Percentiles rank a stretch among this genome's conserved stretches.
These are phyloP conservation scores for Siphamia tubifer DNA, from an alignment of 2,113 vertebrate genomes.

Conservation along the genomic window DNA sequence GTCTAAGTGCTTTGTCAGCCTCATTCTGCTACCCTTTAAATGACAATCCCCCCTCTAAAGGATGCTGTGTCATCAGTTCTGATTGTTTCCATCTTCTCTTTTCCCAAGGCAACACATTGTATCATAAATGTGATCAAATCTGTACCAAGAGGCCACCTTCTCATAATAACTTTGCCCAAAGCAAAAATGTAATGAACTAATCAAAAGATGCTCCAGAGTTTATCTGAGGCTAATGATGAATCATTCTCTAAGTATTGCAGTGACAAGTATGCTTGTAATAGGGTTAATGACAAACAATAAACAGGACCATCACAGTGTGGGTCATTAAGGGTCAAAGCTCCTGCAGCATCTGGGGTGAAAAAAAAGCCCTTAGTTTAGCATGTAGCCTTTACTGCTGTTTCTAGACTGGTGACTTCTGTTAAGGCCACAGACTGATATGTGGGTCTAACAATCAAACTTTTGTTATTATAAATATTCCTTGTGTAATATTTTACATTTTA, in stretches of 20 bases:
- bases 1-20: slow-evolving; percentile 60
- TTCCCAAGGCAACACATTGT: slow-evolving; percentile 41
- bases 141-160: slow-evolving; percentile 11
- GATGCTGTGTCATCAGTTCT: slow-evolving; percentile 66
- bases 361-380: too few relatives aligned
- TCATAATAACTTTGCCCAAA: slow-evolving; percentile 5
- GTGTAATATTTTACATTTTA: too few relatives aligned
- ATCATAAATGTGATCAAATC: slow-evolving; percentile 22
- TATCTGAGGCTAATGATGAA: neutral
- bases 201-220: neutral
- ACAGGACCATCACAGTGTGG: neutral
- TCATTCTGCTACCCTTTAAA: slow-evolving; percentile 58
- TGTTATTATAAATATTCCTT: too few relatives aligned
- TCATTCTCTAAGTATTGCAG: slow-evolving; percentile 9
- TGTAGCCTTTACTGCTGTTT: too few relatives aligned
- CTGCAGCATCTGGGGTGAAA: too few relatives aligned
- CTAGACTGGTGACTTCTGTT: too few relatives aligned
- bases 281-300: neutral
- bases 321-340: too few relatives aligned
- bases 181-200: neutral
- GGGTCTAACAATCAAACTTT: too few relatives aligned
- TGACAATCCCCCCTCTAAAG: slow-evolving; percentile 50
- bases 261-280: neutral
- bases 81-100: slow-evolving; percentile 55
- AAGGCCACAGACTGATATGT: too few relatives aligned